A percentile compares a stretch with the other conserved stretches of the same genome.
Conservation (phyloP, 1,140 invertebrate species). For the Gryon sp. region DNA sequence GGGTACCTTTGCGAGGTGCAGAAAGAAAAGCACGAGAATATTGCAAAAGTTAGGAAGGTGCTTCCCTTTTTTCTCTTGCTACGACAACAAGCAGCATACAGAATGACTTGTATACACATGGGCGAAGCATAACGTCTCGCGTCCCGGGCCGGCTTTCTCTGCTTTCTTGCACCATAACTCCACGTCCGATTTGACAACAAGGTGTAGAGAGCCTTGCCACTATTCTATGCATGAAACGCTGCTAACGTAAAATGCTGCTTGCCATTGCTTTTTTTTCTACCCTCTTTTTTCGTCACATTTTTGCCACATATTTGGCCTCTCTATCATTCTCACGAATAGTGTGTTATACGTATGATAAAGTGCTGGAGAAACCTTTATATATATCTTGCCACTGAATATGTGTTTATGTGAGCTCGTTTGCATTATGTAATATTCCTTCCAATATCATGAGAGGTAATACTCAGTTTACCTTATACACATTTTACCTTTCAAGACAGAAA, state of each 20-base stretch:
- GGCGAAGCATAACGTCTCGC: conserved; percentile 33
- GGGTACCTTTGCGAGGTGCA: conserved; percentile 39
- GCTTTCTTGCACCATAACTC: conserved; percentile 48
- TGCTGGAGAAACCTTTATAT: conserved; percentile 40
- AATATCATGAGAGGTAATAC: conserved; percentile 41
- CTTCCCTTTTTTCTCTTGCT: conserved; percentile 51
- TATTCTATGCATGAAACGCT: conserved; percentile 58
- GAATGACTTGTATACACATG: conserved; percentile 58
- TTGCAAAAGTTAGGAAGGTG: conserved; percentile 61
- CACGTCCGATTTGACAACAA: conserved; percentile 63
- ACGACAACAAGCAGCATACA: conserved; percentile 63
- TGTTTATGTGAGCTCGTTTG: conserved; percentile 44
- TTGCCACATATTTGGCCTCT: conserved; percentile 22
- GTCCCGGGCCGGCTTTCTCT: conserved; percentile 51
- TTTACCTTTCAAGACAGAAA: conserved; percentile 12
- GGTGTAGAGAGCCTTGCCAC: conserved; percentile 47
- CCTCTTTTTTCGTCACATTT: conserved; percentile 42
- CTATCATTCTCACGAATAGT: conserved; percentile 41
- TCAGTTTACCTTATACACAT: conserved; percentile 17
- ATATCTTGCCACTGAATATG: conserved; percentile 23
- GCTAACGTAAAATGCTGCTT: conserved; percentile 45
- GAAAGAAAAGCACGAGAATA: conserved; percentile 59
- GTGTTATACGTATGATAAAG: conserved; percentile 53
- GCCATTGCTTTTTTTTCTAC: too few species aligned
- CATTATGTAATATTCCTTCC: conserved; percentile 24